A percentile compares a stretch with the other conserved stretches of the same genome.
Conservation (phyloP, 2,888 invertebrate species). For the Hypselothyrea guttata region DNA sequence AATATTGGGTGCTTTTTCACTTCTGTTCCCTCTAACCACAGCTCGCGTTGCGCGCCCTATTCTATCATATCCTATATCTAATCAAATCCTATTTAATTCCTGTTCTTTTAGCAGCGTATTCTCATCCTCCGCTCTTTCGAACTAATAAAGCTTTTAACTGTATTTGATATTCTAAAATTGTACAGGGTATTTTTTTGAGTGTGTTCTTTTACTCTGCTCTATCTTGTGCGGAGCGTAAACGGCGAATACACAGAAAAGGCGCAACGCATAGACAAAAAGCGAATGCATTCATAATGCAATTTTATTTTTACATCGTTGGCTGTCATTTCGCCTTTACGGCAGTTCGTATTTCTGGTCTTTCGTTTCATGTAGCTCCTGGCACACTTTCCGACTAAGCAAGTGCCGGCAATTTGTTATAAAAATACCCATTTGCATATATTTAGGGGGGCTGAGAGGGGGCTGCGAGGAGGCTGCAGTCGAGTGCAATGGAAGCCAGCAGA, state of each 20-base stretch:
- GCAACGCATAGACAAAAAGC: slow-evolving; percentile 23
- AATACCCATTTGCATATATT: slow-evolving; percentile 57
- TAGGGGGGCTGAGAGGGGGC: slow-evolving; percentile 7
- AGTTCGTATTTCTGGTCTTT: slow-evolving; percentile 1
- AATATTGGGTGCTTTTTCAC: too few species aligned
- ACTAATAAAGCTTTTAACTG: too few species aligned
- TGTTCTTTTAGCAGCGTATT: too few species aligned
- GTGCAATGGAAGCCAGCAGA: background rate
- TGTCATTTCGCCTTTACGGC: slow-evolving; percentile 45
- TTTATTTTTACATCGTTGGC: slow-evolving; percentile 69
- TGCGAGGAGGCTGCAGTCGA: background rate
- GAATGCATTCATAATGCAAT: slow-evolving; percentile 73
- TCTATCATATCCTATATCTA: too few species aligned
- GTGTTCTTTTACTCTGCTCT: slow-evolving; percentile 11
- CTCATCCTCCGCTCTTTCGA: too few species aligned
- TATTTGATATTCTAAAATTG: too few species aligned
- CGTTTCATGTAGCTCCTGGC: slow-evolving; percentile 45
- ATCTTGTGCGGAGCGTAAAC: slow-evolving; percentile 29
- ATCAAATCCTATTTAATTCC: too few species aligned
- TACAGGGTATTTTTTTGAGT: too few species aligned
- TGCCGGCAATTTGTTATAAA: slow-evolving; percentile 71
- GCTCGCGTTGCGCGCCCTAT: too few species aligned
- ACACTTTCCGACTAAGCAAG: slow-evolving; percentile 66
- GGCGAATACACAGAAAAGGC: slow-evolving; percentile 36
- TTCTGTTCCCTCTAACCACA: too few species aligned